phyloP scores from a whole-genome alignment of 2,888 invertebrate genomes.

The Selenia dentaria region DNA sequence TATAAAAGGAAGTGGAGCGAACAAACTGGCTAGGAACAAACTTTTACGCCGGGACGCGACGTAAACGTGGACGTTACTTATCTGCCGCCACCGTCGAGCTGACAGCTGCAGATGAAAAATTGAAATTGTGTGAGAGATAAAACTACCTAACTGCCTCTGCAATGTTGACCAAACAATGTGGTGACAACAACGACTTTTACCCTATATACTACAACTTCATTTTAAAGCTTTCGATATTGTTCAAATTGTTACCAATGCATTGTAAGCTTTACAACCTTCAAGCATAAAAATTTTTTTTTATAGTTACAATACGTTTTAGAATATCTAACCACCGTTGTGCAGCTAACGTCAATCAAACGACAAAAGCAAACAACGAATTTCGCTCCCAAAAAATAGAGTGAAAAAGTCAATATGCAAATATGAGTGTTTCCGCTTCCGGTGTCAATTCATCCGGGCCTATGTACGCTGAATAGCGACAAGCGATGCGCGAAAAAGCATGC shows the following conservation, averaged over 20 bases:
- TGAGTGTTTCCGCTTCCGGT: slow-evolving; percentile 60
- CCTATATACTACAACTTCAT: slow-evolving; percentile 36
- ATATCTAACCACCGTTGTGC: slow-evolving; percentile 3
- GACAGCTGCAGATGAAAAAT: slow-evolving; percentile 85
- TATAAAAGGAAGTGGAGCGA: slow-evolving; percentile 80
- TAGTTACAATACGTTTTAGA: neutral
- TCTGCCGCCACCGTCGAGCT: slow-evolving; percentile 76
- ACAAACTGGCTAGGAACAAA: slow-evolving; percentile 78
- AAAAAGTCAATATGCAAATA: slow-evolving; percentile 66
- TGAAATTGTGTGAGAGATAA: slow-evolving; percentile 85
- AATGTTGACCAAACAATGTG: slow-evolving; percentile 71
- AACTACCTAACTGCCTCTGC: slow-evolving; percentile 79
- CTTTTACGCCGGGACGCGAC: slow-evolving; percentile 73
- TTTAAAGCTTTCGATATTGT: slow-evolving; percentile 20
- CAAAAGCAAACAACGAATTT: slow-evolving; percentile 25
- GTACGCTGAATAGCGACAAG: slow-evolving; percentile 63
- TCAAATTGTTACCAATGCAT: neutral
- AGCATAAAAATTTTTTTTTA: no score
- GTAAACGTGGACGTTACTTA: slow-evolving; percentile 78
- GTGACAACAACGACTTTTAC: slow-evolving; percentile 48
- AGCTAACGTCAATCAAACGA: slow-evolving; percentile 23
- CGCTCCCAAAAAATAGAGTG: slow-evolving; percentile 41
- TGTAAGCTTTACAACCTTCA: no score
- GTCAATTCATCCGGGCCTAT: slow-evolving; percentile 62
- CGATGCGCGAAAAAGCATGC: slow-evolving; percentile 60